Conservation (phyloP, 1,140 invertebrate genomes). For the Contarinia nasturtii region DNA sequence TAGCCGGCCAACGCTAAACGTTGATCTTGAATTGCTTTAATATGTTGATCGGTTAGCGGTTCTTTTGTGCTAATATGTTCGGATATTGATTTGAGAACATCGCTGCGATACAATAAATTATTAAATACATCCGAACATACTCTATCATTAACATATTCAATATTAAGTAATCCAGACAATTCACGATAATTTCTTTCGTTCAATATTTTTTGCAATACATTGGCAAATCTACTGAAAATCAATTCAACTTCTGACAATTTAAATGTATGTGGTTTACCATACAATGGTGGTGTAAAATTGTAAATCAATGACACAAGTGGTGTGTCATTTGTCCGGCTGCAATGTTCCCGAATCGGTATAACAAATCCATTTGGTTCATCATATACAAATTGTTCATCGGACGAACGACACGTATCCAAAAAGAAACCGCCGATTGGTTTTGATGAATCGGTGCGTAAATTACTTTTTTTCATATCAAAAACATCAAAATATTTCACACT, state of each 20-base stretch:
- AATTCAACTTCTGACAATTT: slow-evolving; percentile 52
- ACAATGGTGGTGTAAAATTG: slow-evolving; percentile 46
- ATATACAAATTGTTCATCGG: slow-evolving; percentile 35
- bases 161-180: slow-evolving; percentile 60
- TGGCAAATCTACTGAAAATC: slow-evolving; percentile 73
- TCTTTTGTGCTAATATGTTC: slow-evolving; percentile 55
- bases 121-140: slow-evolving; percentile 62
- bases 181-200: slow-evolving; percentile 63
- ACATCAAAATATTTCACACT: slow-evolving; percentile 73
- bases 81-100: slow-evolving; percentile 45
- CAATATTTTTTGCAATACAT: slow-evolving; percentile 61
- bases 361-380: slow-evolving; percentile 42
- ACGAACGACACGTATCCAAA: slow-evolving; percentile 58
- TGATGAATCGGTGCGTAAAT: slow-evolving; percentile 15
- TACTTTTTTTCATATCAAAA: slow-evolving; percentile 36
- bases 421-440: slow-evolving; percentile 60
- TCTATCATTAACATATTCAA: slow-evolving; percentile 80
- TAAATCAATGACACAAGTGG: slow-evolving; percentile 67
- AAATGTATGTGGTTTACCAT: slow-evolving; percentile 46
- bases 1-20: slow-evolving; percentile 57
- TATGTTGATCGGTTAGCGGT: slow-evolving; percentile 39
- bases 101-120: slow-evolving; percentile 58
- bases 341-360: slow-evolving; percentile 44
- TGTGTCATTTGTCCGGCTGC: slow-evolving; percentile 33
- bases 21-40: slow-evolving; percentile 39